Conservation (phyloP, 2,113 vertebrate genomes). For the Crotophaga sulcirostris region DNA sequence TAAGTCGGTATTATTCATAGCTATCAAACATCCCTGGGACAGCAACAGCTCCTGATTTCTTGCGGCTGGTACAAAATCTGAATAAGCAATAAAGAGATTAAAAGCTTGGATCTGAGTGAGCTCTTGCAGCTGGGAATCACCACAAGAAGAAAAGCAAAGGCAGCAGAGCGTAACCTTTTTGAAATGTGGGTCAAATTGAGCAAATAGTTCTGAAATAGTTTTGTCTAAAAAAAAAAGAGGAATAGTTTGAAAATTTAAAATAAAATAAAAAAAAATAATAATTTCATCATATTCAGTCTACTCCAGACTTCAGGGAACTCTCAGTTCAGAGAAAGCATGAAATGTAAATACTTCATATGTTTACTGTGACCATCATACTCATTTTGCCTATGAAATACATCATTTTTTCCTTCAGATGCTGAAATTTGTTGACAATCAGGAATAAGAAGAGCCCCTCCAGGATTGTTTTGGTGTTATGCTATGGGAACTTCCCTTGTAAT, state of each 20-base stretch:
- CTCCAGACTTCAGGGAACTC: neutral
- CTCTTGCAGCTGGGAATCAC: constrained; percentile 5
- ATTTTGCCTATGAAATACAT: neutral
- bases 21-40: neutral
- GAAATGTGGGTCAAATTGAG: neutral
- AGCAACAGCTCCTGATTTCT: neutral
- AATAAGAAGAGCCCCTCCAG: neutral
- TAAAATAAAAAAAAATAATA: neutral
- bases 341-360: constrained; percentile 2
- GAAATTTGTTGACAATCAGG: constrained; percentile 19
- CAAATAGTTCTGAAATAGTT: neutral
- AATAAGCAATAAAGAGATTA: neutral
- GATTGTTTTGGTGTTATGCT: neutral
- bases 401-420: neutral
- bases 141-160: neutral
- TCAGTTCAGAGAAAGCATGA: constrained; percentile 22
- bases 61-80: neutral
- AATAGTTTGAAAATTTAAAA: neutral
- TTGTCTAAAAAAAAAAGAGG: neutral
- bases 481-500: neutral
- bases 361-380: constrained; percentile 11
- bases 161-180: neutral
- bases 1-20: rapidly evolving
- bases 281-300: neutral
- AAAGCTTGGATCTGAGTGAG: neutral